Base-by-base conservation (phyloP, 1,140 invertebrate genomes). In the Drosophila burlai region DNA sequence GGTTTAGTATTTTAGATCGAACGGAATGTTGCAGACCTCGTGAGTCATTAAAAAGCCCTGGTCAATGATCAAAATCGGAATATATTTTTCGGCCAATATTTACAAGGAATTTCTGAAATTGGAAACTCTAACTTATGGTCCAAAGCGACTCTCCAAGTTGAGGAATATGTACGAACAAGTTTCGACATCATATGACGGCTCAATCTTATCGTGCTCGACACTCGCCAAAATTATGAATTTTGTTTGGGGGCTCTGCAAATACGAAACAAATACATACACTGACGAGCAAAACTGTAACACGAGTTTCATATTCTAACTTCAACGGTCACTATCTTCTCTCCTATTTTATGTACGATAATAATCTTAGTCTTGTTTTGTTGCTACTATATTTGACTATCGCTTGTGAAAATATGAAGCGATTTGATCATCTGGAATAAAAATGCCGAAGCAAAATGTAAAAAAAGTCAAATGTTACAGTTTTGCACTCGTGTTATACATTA, bases 121-220 rank as follows among this genome's bases (percentile, higher is more conserved):
- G 49, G 0, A 31, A 31, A 11, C 24, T 40, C 43, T 42, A 68
- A 26, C 52, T 72, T 50, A 73, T 10, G 84, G 81, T 8, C 72
- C 59, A 4, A 87, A 87, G 21, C 73, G 81, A 45, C 68, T 63
- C 36, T 89, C 83, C 45, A 87, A 43, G 29, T 68, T 75, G 42
- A 78, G 65, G 36, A 78, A 87, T 46, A 87, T 74, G 16, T 81
- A 79, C 38, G 80, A 60, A 3, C 80, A 75, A 1, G 31, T 50
- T 42, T 69, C 52, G 13, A 89, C 64, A n/a, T 89, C 84, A 46
- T 74, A 87, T 16, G 64, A 29, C 9, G 81, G 84, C 29, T 89
- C 76, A 62, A 89, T 78, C 50, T 80, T 78, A 47, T 86, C 83
- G 52, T 34, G 34, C 50, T 83, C 76, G 18, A 87, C 9, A 13